These are phyloP conservation scores for Miichthys miiuy DNA, from an alignment of 2,797 vertebrate species.

Conservation along the genomic window DNA sequence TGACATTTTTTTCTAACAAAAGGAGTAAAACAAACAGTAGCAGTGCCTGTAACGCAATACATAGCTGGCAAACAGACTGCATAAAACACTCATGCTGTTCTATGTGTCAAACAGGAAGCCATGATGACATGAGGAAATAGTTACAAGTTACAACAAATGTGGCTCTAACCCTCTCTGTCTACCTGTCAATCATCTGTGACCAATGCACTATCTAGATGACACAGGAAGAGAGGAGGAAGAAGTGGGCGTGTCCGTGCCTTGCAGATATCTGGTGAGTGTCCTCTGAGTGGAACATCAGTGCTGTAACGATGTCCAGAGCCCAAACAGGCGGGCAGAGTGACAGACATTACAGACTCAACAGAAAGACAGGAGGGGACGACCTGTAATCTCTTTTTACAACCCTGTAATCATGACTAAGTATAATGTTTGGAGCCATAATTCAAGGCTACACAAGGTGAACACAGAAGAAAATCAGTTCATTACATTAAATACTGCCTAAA, in stretches of 20 bases:
- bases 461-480: not conserved
- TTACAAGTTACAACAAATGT: slow-evolving; percentile 3
- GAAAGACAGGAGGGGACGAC: not conserved
- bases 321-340: slow-evolving; percentile 29
- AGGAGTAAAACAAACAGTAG: not conserved
- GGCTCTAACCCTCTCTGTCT: not conserved
- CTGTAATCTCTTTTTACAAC: slow-evolving; percentile 29
- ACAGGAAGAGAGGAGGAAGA: slow-evolving; percentile 54
- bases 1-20: not conserved
- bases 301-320: slow-evolving; percentile 70
- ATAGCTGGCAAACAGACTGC: not conserved
- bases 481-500: not conserved
- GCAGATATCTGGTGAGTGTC: slow-evolving; percentile 55
- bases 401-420: slow-evolving; percentile 1
- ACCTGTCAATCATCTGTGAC: slow-evolving; percentile 20
- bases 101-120: slow-evolving; percentile 10
- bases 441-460: slow-evolving; percentile 4
- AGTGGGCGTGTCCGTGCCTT: slow-evolving; percentile 25
- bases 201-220: not conserved
- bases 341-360: slow-evolving; percentile 11
- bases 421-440: not conserved
- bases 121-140: slow-evolving; percentile 15
- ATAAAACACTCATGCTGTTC: not conserved
- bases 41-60: not conserved
- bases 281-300: slow-evolving; percentile 28